Percentiles rank a stretch among this genome's conserved stretches.
These are phyloP conservation scores for Chiridota heheva DNA, from an alignment of 35 echinoderm and acorn worm genomes.

Conservation along the genomic window DNA sequence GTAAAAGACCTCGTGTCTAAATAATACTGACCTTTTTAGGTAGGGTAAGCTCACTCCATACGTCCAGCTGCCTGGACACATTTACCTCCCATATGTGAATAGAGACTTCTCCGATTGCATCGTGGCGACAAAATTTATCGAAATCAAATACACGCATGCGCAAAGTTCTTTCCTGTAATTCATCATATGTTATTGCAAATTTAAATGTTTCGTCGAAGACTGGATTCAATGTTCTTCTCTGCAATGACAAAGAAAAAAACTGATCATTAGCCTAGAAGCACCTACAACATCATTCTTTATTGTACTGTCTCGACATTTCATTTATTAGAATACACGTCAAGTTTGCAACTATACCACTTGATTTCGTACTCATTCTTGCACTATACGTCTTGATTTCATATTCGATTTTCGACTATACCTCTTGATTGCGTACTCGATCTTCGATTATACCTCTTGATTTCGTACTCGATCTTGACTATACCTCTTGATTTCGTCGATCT, in stretches of 20 bases:
- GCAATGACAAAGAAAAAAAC: neutral
- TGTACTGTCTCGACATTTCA: too few relatives aligned
- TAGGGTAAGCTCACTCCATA: conserved; percentile 82
- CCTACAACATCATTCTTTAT: too few relatives aligned
- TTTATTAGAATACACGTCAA: too few relatives aligned
- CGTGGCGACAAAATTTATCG: conserved; percentile 94
- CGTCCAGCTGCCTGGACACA: conserved; percentile 84
- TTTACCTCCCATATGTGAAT: conserved; percentile 70
- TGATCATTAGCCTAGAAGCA: neutral
- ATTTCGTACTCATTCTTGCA: too few relatives aligned
- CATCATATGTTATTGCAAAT: conserved; percentile 93
- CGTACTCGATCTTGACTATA: too few relatives aligned
- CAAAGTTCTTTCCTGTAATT: conserved; percentile 72
- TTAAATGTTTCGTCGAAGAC: conserved; percentile 83
- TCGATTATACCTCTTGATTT: too few relatives aligned
- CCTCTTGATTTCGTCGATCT: too few relatives aligned
- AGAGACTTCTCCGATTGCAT: conserved; percentile 84
- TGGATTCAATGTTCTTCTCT: conserved; percentile 90
- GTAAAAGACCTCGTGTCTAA: too few relatives aligned
- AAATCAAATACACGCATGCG: conserved; percentile 89
- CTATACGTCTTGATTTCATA: too few relatives aligned
- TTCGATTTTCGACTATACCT: too few relatives aligned
- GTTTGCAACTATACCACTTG: too few relatives aligned
- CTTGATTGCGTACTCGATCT: too few relatives aligned
- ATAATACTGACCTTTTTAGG: conserved; percentile 58